Conservation (phyloP, 1,140 invertebrate species). For the Neodiprion fabricii region DNA sequence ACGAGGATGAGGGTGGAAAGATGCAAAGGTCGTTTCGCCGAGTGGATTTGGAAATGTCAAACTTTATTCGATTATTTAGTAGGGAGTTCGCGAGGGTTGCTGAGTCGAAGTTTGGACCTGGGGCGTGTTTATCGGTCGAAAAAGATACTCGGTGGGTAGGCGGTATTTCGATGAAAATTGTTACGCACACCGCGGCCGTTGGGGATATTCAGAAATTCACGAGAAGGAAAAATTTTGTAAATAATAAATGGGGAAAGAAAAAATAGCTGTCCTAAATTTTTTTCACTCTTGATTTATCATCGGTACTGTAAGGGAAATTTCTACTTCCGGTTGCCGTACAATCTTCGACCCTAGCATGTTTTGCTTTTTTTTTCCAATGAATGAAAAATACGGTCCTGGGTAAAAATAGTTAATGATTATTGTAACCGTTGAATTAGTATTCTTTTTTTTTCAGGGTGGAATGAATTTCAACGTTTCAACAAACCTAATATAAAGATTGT, state of each 20-base stretch:
- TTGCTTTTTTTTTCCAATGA: no score
- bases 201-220: neutral
- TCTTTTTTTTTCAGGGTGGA: no score
- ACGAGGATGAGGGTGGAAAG: neutral
- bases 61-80: conserved; percentile 14
- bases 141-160: neutral
- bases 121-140: neutral
- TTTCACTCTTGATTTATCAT: neutral
- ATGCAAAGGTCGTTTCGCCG: neutral
- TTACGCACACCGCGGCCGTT: neutral
- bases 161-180: neutral
- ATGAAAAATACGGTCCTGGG: no score
- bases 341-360: no score
- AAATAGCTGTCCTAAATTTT: neutral
- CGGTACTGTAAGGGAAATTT: no score
- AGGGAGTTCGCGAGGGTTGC: neutral
- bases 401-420: no score
- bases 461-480: no score
- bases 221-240: neutral
- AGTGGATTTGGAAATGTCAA: conserved; percentile 16
- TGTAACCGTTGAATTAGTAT: no score
- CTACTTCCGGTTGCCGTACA: no score
- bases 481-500: no score
- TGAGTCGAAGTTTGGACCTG: neutral
- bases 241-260: neutral